These are phyloP conservation scores for Crossaster papposus DNA, from an alignment of 53 echinoderm and acorn worm genomes.

Conservation along the genomic window DNA sequence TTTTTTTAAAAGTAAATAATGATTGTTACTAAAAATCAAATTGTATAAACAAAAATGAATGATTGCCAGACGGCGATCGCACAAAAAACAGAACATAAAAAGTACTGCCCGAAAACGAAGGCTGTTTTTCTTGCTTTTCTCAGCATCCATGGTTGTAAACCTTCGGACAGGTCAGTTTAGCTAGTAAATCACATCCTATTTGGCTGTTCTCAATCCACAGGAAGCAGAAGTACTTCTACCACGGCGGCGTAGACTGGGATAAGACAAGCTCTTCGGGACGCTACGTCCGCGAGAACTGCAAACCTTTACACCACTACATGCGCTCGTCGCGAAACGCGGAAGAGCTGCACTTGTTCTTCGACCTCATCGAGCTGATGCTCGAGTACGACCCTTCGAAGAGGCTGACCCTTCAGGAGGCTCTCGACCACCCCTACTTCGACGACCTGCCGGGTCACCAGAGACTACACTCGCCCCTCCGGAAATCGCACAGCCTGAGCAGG, in stretches of 20 bases:
- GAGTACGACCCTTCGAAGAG: slow-evolving; percentile 81
- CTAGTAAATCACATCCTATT: not conserved
- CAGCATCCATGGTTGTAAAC: no score
- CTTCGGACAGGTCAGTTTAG: no score
- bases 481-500: slow-evolving; percentile 95
- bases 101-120: no score
- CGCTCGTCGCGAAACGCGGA: slow-evolving; percentile 47
- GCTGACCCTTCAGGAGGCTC: slow-evolving; percentile 64
- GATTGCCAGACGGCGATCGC: no score
- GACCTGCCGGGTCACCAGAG: slow-evolving; percentile 69
- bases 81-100: no score
- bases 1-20: no score
- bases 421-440: slow-evolving; percentile 85
- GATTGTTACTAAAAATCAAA: no score
- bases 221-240: slow-evolving; percentile 93
- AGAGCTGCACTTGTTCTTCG: slow-evolving; percentile 79
- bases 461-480: slow-evolving; percentile 65
- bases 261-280: slow-evolving; percentile 86
- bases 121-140: no score
- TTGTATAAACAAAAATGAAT: no score
- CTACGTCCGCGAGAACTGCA: slow-evolving; percentile 96
- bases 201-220: slow-evolving; percentile 49
- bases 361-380: slow-evolving; percentile 83
- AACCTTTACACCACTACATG: slow-evolving; percentile 71
- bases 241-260: slow-evolving; percentile 81